These are phyloP conservation scores for Nymphalis c-album DNA, from an alignment of 2,888 invertebrate genomes.

Conservation along the genomic window DNA sequence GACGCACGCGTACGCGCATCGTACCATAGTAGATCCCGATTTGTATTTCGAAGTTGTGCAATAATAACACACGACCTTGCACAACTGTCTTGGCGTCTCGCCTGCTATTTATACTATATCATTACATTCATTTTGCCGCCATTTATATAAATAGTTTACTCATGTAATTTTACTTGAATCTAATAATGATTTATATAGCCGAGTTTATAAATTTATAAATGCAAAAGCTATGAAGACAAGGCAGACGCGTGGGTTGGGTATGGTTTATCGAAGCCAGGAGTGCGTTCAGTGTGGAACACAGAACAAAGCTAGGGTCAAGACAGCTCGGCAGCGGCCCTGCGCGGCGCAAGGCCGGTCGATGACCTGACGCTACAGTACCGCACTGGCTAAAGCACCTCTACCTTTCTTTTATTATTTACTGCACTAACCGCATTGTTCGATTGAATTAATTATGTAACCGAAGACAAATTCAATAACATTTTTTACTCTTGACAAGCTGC, in stretches of 20 bases:
- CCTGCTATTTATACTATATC: constrained; percentile 45
- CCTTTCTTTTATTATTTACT: constrained; percentile 48
- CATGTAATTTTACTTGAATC: neutral
- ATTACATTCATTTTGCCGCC: constrained; percentile 18
- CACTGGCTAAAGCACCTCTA: constrained; percentile 53
- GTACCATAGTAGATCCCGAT: constrained; percentile 64
- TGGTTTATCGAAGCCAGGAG: constrained; percentile 39
- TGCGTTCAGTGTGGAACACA: constrained; percentile 43
- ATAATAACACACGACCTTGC: constrained; percentile 77
- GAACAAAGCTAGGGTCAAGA: constrained; percentile 72
- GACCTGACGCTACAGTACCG: constrained; percentile 59
- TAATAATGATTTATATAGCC: neutral
- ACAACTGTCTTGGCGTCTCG: constrained; percentile 67
- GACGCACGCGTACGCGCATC: constrained; percentile 72
- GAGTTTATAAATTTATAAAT: no score
- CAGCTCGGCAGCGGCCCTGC: constrained; percentile 53
- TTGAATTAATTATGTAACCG: neutral
- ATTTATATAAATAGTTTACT: constrained; percentile 2
- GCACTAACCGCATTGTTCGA: constrained; percentile 12
- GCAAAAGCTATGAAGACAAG: constrained; percentile 34
- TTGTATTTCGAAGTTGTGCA: constrained; percentile 73
- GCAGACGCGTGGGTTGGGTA: constrained; percentile 49
- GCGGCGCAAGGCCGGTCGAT: constrained; percentile 78
- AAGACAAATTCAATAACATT: neutral
- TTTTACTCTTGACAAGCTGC: neutral